These are phyloP conservation scores for Periophthalmodon schlosseri DNA, from an alignment of 2,113 vertebrate species.

Conservation along the genomic window DNA sequence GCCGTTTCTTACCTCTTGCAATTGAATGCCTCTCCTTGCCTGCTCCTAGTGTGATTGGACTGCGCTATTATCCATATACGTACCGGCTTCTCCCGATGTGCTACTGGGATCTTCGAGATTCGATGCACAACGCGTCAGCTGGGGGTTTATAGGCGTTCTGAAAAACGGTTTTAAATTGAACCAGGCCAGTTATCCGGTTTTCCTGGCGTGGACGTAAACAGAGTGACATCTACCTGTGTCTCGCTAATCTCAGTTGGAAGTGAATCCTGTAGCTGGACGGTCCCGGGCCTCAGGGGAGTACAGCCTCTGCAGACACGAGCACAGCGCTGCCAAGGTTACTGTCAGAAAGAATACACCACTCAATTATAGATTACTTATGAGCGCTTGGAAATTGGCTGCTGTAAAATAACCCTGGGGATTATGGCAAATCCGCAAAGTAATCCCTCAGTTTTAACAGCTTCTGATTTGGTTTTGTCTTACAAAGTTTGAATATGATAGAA, in stretches of 20 bases:
- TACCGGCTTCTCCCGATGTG: too few relatives aligned
- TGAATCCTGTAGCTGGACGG: conserved; percentile 47
- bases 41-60: too few relatives aligned
- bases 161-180: too few relatives aligned
- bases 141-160: too few relatives aligned
- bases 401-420: conserved; percentile 60
- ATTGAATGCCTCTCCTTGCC: too few relatives aligned
- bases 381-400: conserved; percentile 57
- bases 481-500: conserved; percentile 32
- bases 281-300: conserved; percentile 37
- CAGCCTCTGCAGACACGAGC: conserved; percentile 27
- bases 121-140: too few relatives aligned
- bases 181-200: too few relatives aligned
- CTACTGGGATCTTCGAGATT: too few relatives aligned
- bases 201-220: background rate
- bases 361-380: conserved; percentile 66
- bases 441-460: conserved; percentile 63
- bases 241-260: conserved; percentile 71
- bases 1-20: too few relatives aligned
- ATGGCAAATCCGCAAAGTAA: conserved; percentile 55
- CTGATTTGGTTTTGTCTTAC: conserved; percentile 58
- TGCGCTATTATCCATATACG: too few relatives aligned
- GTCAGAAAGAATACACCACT: conserved; percentile 44
- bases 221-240: conserved; percentile 29
- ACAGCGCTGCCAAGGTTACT: conserved; percentile 34